Conservation (phyloP, 1,140 invertebrate species). For the Drosophila lini region DNA sequence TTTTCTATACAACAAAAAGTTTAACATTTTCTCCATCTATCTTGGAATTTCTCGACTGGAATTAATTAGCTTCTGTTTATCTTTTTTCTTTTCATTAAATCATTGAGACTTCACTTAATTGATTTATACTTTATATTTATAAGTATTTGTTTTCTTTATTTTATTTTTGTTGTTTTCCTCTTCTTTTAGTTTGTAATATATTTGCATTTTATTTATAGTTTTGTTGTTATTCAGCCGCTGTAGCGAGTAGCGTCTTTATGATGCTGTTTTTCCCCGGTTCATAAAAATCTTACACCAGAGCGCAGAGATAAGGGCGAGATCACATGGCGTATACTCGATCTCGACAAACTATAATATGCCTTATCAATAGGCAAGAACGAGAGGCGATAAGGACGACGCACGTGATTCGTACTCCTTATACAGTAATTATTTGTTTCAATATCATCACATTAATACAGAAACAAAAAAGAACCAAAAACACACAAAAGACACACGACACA, state of each 20-base stretch:
- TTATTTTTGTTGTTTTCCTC: conserved; percentile 9
- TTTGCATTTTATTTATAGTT: conserved; percentile 44
- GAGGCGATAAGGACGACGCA: conserved; percentile 27
- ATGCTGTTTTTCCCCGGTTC: conserved; percentile 24
- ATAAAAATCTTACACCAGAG: conserved; percentile 11
- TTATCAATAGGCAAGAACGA: conserved; percentile 31
- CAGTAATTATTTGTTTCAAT: conserved; percentile 8
- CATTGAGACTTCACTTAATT: conserved; percentile 18
- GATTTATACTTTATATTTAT: conserved; percentile 16
- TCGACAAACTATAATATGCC: conserved; percentile 7
- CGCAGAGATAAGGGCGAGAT: conserved; percentile 14
- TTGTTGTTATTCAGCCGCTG: conserved; percentile 20
- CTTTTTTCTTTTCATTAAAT: conserved; percentile 5
- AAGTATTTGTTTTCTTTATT: background rate
- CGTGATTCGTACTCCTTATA: conserved; percentile 24
- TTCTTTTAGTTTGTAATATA: conserved; percentile 31
- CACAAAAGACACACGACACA: background rate
- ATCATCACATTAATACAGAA: conserved; percentile 5
- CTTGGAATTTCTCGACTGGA: background rate
- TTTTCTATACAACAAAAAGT: background rate
- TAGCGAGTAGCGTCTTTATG: conserved; percentile 29
- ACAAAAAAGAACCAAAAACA: background rate
- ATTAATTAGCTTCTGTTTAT: conserved; percentile 15
- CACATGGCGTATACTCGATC: conserved; percentile 53
- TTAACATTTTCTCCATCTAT: background rate